Evolutionary conservation across 2,797 vertebrate species (phyloP), one percentile per base, ranked within the genome.

Genomic region (Spheniscus humboldti): DNA sequence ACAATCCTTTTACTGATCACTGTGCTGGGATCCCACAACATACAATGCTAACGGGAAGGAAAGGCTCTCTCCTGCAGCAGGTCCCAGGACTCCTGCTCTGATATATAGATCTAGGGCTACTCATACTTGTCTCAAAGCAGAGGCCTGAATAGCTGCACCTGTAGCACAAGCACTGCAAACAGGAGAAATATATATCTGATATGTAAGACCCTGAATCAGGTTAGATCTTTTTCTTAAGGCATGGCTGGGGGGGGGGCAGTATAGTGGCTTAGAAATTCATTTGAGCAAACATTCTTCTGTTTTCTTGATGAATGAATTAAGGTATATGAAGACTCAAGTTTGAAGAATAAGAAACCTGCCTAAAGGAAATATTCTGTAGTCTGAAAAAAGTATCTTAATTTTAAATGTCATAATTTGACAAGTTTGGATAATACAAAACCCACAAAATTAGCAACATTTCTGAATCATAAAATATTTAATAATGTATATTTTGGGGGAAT

Each of bases 401-500:
- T 90, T 91, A 82, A 95, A 88, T 78, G 57, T 52, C 59, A 53
- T 68, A 75, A 74, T 80, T 75, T 64, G 86, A 88, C 37, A 91
- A 94, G 82, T 94, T 90, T 45, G 64, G 90, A 95, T 91, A 96
- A 97, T 96, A 88, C 60, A 96, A 96, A 95, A 12, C 72, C 94
- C 91, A 83, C 91, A 93, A 72, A 92, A 83, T 73, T 87, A 92
- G 67, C 90, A 63, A 62, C 84, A 97, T 57, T 98, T 98, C 98
- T 98, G 98, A 99, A 98, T 99, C 98, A 99, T 98, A 98, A 99
- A 99, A 99, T 99, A 99, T 99, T 99, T 99, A 99, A 98, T 99
- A 98, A 97, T 98, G 98, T 99, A 99, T 99, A 99, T 98, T 99
- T 99, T 98, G 30, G 98, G 98, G 98, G 98, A 98, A 98, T 98